phyloP scores from a whole-genome alignment of 2,113 vertebrate genomes.

The Ptilorrhoa leucosticta region DNA sequence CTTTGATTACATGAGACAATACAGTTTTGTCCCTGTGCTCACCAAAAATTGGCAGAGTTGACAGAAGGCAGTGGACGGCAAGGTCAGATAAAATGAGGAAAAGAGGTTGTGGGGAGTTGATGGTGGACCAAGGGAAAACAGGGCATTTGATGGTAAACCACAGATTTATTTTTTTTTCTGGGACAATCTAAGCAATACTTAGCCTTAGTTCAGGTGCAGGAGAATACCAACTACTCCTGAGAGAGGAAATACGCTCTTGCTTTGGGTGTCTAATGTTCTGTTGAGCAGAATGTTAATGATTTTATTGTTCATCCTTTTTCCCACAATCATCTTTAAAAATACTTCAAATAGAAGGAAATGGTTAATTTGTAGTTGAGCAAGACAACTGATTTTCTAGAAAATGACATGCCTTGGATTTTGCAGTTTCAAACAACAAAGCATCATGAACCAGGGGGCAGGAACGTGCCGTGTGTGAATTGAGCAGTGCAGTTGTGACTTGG shows the following conservation, averaged over 20 bases:
- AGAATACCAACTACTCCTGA: background rate
- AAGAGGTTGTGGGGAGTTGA: background rate
- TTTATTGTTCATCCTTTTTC: background rate
- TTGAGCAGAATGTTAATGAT: background rate
- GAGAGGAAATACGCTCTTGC: background rate
- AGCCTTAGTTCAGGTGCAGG: background rate
- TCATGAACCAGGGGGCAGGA: background rate
- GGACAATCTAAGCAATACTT: background rate
- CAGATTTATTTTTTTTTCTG: background rate
- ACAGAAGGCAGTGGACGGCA: fast-evolving
- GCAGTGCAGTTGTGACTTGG: background rate
- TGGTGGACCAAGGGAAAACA: background rate
- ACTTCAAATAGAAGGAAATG: background rate
- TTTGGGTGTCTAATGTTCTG: background rate
- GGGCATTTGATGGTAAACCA: background rate
- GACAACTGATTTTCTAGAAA: background rate
- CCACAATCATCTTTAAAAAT: background rate
- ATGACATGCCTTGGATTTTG: background rate
- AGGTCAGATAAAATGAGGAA: background rate
- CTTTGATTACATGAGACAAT: background rate
- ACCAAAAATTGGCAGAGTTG: background rate
- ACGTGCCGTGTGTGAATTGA: fast-evolving
- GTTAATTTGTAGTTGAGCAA: background rate
- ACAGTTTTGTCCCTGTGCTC: background rate
- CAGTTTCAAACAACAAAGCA: background rate